Evolutionary conservation across 1,140 invertebrate genomes (phyloP).

Genomic region (Hestina assimilis): DNA sequence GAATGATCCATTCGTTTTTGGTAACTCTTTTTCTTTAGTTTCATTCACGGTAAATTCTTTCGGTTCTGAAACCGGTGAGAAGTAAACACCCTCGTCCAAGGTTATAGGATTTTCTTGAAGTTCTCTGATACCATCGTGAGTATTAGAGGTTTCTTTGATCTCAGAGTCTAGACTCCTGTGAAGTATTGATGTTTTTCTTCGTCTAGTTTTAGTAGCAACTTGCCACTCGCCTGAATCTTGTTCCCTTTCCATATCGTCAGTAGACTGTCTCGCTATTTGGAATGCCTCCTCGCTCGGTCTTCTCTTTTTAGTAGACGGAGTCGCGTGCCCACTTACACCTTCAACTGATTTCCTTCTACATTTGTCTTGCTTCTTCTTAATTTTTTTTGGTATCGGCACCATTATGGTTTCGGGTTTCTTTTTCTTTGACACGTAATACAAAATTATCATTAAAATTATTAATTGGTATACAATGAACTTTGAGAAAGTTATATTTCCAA

Average conservation of each 20-base stretch:
- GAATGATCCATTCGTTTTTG: constrained; percentile 73
- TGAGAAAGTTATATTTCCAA: constrained; percentile 79
- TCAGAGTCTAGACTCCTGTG: constrained; percentile 49
- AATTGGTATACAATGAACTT: constrained; percentile 70
- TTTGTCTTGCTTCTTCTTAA: constrained; percentile 60
- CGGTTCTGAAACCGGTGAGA: constrained; percentile 67
- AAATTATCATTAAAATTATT: constrained; percentile 52
- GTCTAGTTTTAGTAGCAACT: constrained; percentile 61
- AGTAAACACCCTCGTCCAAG: constrained; percentile 70
- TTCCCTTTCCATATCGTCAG: constrained; percentile 70
- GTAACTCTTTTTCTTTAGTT: constrained; percentile 53
- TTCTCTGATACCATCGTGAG: constrained; percentile 56
- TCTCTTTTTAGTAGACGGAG: constrained; percentile 77
- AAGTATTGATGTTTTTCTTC: constrained; percentile 60
- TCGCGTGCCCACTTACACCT: constrained; percentile 76
- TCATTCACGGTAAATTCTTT: constrained; percentile 54
- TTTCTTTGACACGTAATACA: constrained; percentile 63
- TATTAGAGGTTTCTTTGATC: constrained; percentile 24
- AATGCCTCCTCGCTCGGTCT: constrained; percentile 89
- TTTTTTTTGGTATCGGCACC: constrained; percentile 52
- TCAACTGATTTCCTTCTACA: constrained; percentile 81
- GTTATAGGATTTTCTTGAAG: constrained; percentile 66
- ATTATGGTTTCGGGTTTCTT: constrained; percentile 49
- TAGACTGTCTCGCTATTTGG: constrained; percentile 81
- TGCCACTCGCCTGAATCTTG: constrained; percentile 75